phyloP scores from a whole-genome alignment of 2,113 vertebrate species.

The Microcebus griseorufus region DNA sequence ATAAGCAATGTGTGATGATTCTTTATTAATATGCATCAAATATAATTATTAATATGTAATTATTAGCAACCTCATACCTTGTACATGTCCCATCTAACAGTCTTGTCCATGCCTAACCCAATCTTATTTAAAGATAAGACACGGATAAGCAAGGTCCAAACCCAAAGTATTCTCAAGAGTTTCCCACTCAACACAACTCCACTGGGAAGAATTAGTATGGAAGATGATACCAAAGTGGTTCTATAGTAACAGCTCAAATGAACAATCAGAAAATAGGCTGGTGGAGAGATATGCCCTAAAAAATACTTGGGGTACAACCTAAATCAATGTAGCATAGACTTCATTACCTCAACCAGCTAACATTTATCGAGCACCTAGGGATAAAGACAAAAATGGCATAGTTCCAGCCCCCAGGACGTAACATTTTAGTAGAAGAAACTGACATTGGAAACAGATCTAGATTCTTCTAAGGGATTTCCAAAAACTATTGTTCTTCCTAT shows the following conservation, averaged over 20 bases:
- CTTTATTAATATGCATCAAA: neutral
- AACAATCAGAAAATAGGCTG: neutral
- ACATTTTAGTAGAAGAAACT: neutral
- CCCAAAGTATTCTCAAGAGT: neutral
- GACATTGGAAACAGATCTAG: neutral
- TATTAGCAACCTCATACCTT: neutral
- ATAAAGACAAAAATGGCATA: neutral
- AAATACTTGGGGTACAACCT: neutral
- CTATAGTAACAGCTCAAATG: neutral
- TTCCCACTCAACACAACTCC: neutral
- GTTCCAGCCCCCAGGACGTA: neutral
- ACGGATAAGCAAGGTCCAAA: neutral
- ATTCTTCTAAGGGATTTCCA: neutral
- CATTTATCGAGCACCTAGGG: neutral
- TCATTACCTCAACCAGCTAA: neutral
- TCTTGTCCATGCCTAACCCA: neutral
- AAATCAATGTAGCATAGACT: neutral
- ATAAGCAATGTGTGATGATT: neutral
- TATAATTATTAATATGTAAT: neutral
- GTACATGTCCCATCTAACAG: neutral
- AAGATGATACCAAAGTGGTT: neutral
- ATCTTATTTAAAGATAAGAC: constrained; percentile 10
- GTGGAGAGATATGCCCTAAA: neutral
- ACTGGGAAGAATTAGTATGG: neutral
- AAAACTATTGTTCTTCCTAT: neutral